Conservation (phyloP, 2,888 invertebrate genomes). For the Rhyacophila evoluta region DNA sequence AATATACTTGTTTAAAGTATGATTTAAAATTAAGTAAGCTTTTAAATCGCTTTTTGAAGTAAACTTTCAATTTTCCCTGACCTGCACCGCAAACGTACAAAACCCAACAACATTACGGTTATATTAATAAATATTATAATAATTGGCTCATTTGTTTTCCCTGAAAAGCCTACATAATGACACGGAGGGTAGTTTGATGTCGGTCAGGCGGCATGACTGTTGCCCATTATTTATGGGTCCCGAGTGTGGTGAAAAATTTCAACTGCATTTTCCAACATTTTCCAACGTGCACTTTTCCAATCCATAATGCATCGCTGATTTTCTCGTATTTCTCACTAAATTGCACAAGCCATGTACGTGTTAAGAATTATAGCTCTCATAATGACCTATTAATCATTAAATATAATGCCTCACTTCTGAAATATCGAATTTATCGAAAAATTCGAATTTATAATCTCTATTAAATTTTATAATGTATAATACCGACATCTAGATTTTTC, state of each 20-base stretch:
- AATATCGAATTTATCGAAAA: not conserved
- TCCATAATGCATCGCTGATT: not conserved
- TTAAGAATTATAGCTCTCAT: not conserved
- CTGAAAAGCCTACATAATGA: not conserved
- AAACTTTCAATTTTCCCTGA: too few relatives aligned
- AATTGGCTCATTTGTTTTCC: too few relatives aligned
- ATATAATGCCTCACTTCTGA: not conserved
- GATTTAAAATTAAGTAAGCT: too few relatives aligned
- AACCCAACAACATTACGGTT: too few relatives aligned
- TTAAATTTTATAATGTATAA: too few relatives aligned
- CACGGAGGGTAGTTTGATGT: not conserved
- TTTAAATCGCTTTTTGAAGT: too few relatives aligned
- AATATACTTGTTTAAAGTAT: too few relatives aligned
- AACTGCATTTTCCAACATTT: constrained; percentile 10
- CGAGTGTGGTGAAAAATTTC: not conserved
- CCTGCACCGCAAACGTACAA: too few relatives aligned
- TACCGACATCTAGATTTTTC: too few relatives aligned
- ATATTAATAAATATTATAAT: too few relatives aligned
- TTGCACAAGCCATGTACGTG: not conserved
- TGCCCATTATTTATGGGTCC: constrained; percentile 16
- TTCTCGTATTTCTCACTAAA: not conserved
- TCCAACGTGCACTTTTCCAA: constrained; percentile 15
- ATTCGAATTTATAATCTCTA: too few relatives aligned
- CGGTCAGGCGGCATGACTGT: not conserved
- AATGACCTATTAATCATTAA: not conserved